Evolutionary conservation across 2,888 invertebrate genomes (phyloP), one percentile per base, ranked within the genome.

Genomic region (Phania funesta): DNA sequence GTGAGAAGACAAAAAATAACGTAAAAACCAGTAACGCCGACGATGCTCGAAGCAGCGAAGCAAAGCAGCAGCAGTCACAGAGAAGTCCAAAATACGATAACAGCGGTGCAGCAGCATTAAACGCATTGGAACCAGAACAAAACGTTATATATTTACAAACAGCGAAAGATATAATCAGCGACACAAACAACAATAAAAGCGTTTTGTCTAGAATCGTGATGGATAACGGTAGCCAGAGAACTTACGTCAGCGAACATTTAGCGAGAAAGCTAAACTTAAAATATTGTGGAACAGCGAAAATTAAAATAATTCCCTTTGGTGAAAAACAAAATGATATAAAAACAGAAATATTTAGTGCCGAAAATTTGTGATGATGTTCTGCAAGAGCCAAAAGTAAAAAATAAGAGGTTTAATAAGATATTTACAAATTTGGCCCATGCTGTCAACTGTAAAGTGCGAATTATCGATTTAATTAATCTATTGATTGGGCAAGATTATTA

Each of bases 181-280:
- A 73, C 20, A 41, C 38, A 7, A 26, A 29, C 32, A 64, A 77
- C 48, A 60, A 50, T 13, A 54, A 76, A 16, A 35, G 50, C 5
- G 50, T 80, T 7, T 50, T 83, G 29, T 56, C 74, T 16, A 77
- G 68, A 73, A 50, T 84, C 7, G 71, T 84, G 11, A 81, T 84
- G 81, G 84, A 81, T 48, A 84, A 84, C 20, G 78, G 81, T 20
- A 81, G 76, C 41, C 84, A 79, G 52, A 75, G 79, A 41, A 84
- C 81, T 2, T 84, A 78, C 22, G 38, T 84, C 0, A 79, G 78
- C 46, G 81, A 81, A 41, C 41, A 67, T 18, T 44, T 76, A 3
- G 56, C 50, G 38, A 78, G n/a, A 2, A 58, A 64, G 9, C 18
- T 83, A 54, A 74, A n/a, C n/a, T 44, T 81, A 50, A 52, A 56